Percentiles rank a stretch among this genome's conserved stretches.
Conservation (phyloP, 2,888 invertebrate species). For the Clepsis dumicolana region DNA sequence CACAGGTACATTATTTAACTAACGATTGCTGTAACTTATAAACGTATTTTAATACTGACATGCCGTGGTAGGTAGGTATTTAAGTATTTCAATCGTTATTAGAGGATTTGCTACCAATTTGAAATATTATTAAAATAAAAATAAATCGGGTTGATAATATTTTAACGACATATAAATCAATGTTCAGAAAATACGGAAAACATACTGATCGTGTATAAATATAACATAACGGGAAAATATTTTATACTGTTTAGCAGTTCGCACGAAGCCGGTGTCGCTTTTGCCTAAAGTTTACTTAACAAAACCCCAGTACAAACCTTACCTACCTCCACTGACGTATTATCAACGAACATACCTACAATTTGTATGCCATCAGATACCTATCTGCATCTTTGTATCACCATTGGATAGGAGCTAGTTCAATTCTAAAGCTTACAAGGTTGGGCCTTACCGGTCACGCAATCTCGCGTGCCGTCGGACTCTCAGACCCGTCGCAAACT, state of each 20-base stretch:
- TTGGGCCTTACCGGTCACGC: slow-evolving; percentile 69
- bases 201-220: no score
- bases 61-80: no score
- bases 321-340: not conserved
- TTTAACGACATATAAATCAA: no score
- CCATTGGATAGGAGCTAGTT: slow-evolving; percentile 48
- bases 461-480: slow-evolving; percentile 76
- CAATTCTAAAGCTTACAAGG: slow-evolving; percentile 60
- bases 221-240: not conserved
- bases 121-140: no score
- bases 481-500: slow-evolving; percentile 62
- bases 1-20: no score
- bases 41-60: no score
- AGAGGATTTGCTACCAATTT: no score
- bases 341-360: not conserved
- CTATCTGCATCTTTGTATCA: slow-evolving; percentile 39
- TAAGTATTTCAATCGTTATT: no score
- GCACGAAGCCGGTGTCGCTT: not conserved
- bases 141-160: no score
- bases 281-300: not conserved
- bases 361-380: slow-evolving; percentile 5
- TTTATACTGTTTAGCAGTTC: not conserved
- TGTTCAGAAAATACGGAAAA: no score
- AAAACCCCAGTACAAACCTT: not conserved
- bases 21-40: no score